Conservation (phyloP, 2,113 vertebrate genomes). For the human (Homo sapiens) region DNA sequence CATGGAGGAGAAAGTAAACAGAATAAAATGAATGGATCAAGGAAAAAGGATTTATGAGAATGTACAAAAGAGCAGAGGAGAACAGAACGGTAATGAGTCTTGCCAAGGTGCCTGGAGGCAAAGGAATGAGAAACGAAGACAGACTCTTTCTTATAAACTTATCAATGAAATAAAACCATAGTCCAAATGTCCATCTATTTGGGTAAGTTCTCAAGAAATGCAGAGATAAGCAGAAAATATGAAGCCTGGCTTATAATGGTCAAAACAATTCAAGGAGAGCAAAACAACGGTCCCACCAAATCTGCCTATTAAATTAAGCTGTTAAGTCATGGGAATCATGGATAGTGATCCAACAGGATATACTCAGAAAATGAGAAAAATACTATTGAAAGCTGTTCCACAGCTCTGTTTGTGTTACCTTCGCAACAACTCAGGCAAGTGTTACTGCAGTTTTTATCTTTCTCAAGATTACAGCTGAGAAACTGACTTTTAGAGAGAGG, state of each 20-base stretch:
- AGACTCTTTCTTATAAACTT: not conserved
- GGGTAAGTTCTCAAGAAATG: constrained; percentile 7
- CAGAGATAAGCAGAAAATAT: not conserved
- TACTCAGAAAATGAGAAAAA: not conserved
- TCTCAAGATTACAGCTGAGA: not conserved
- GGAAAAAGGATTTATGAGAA: not conserved
- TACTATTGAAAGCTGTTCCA: not conserved
- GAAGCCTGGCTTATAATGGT: not conserved
- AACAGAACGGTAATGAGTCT: not conserved
- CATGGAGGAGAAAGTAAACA: not conserved
- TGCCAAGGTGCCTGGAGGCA: not conserved
- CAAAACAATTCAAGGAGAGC: not conserved
- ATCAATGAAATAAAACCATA: not conserved
- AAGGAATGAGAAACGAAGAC: not conserved
- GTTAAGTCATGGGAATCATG: not conserved
- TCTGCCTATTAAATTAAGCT: not conserved
- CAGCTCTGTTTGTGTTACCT: not conserved
- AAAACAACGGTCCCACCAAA: not conserved
- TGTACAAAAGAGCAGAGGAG: not conserved
- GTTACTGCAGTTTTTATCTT: not conserved
- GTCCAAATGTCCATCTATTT: not conserved
- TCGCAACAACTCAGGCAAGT: not conserved
- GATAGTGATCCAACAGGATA: not conserved
- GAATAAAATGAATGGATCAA: not conserved
- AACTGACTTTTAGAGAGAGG: not conserved